Conservation (phyloP, 1,140 invertebrate genomes). For the Andricus grossulariae region DNA sequence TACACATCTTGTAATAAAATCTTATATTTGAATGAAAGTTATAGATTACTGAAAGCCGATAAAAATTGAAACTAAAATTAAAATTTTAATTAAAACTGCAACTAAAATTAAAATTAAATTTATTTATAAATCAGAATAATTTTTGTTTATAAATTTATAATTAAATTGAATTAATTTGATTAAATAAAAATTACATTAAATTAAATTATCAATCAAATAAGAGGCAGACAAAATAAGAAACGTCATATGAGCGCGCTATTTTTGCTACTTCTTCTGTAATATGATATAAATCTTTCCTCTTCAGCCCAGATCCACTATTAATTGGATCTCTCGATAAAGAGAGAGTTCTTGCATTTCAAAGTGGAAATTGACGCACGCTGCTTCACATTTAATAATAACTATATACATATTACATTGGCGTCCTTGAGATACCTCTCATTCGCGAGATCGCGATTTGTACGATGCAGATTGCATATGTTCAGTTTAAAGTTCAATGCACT, state of each 20-base stretch:
- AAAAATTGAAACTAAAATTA: too few species aligned
- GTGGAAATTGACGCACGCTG: background rate
- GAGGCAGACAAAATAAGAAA: too few species aligned
- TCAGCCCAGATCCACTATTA: slow-evolving; percentile 13
- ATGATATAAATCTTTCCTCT: slow-evolving; percentile 22
- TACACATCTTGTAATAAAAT: too few species aligned
- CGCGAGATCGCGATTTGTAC: slow-evolving; percentile 15
- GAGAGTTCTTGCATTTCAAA: slow-evolving; percentile 20
- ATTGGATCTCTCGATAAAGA: slow-evolving; percentile 26
- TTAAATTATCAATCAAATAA: too few species aligned
- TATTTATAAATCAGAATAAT: too few species aligned
- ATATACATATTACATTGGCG: background rate
- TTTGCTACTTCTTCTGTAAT: background rate
- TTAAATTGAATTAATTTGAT: too few species aligned
- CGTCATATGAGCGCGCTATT: background rate
- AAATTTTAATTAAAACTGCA: too few species aligned
- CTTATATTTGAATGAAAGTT: too few species aligned
- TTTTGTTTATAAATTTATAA: too few species aligned
- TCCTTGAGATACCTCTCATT: slow-evolving; percentile 26
- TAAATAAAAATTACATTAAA: too few species aligned
- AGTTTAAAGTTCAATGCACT: slow-evolving; percentile 10
- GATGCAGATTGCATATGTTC: background rate
- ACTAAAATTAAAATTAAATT: too few species aligned
- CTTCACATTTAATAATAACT: slow-evolving; percentile 13
- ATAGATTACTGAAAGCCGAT: too few species aligned